A percentile compares a stretch with the other conserved stretches of the same genome.
Conservation (phyloP, 2,113 vertebrate genomes). For the Platichthys stellatus region DNA sequence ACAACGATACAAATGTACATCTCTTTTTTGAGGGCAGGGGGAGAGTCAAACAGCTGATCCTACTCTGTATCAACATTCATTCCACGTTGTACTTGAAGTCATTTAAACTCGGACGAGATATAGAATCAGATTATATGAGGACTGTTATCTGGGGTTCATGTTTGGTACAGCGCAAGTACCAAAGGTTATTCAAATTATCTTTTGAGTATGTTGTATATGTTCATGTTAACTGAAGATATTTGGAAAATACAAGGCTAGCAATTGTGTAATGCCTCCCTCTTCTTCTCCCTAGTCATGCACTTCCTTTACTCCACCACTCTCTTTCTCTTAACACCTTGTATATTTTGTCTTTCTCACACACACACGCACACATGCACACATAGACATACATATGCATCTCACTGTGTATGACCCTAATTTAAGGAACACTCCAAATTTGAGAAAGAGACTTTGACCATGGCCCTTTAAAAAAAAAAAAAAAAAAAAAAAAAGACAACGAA, state of each 20-base stretch:
- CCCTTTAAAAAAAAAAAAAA: slow-evolving; percentile 11
- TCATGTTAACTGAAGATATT: slow-evolving; percentile 66
- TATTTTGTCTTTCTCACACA: slow-evolving; percentile 62
- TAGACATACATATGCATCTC: slow-evolving; percentile 57
- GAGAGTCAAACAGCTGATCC: slow-evolving; percentile 60
- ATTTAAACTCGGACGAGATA: slow-evolving; percentile 65
- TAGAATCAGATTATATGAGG: slow-evolving; percentile 72
- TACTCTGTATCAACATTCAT: slow-evolving; percentile 59
- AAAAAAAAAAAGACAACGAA: slow-evolving; percentile 60
- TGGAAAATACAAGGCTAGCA: slow-evolving; percentile 54
- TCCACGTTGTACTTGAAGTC: slow-evolving; percentile 79
- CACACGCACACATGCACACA: slow-evolving; percentile 45
- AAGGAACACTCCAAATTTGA: slow-evolving; percentile 47
- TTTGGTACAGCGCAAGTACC: slow-evolving; percentile 68
- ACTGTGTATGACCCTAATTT: slow-evolving; percentile 64
- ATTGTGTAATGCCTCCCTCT: slow-evolving; percentile 61
- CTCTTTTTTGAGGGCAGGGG: slow-evolving; percentile 48
- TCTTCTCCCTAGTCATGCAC: slow-evolving; percentile 56
- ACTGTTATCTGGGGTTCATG: slow-evolving; percentile 75
- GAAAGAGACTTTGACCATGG: slow-evolving; percentile 56
- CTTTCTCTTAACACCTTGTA: slow-evolving; percentile 63
- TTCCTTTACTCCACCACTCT: slow-evolving; percentile 60
- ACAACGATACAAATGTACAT: slow-evolving; percentile 63
- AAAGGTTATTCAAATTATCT: slow-evolving; percentile 48
- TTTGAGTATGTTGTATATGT: slow-evolving; percentile 70